Evolutionary conservation across 2,797 vertebrate genomes (phyloP).

Genomic region (Thaleichthys pacificus): DNA sequence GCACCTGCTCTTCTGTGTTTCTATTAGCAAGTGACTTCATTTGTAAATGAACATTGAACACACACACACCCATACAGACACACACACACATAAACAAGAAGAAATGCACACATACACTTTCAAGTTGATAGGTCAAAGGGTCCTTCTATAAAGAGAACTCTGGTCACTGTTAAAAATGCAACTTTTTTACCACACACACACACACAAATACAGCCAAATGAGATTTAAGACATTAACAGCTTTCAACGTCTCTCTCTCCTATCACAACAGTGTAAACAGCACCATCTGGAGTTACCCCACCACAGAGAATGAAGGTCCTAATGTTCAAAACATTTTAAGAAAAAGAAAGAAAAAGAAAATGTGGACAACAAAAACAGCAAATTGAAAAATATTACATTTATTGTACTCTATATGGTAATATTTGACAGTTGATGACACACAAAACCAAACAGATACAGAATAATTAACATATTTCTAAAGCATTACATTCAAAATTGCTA

Average conservation of each 20-base stretch:
- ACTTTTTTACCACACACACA: no score
- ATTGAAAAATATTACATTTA: not conserved
- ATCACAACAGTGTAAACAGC: no score
- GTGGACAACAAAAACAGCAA: not conserved
- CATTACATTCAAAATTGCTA: not conserved
- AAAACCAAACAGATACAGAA: not conserved
- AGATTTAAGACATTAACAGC: no score
- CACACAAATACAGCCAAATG: no score
- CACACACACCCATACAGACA: slow-evolving; percentile 1
- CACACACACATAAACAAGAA: not conserved
- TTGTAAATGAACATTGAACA: not conserved
- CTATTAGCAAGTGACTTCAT: no score
- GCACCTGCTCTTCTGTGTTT: no score
- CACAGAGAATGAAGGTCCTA: no score
- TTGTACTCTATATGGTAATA: not conserved
- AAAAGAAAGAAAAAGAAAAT: not conserved
- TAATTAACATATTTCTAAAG: not conserved
- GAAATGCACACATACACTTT: not conserved
- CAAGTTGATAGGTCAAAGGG: not conserved
- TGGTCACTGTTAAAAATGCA: no score
- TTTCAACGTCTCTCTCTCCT: no score
- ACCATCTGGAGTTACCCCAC: no score
- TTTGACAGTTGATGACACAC: not conserved
- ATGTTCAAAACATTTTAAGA: not conserved
- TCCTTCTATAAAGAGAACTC: not conserved